phyloP scores from a whole-genome alignment of 2,888 invertebrate genomes.

The Lochmaea capreae region DNA sequence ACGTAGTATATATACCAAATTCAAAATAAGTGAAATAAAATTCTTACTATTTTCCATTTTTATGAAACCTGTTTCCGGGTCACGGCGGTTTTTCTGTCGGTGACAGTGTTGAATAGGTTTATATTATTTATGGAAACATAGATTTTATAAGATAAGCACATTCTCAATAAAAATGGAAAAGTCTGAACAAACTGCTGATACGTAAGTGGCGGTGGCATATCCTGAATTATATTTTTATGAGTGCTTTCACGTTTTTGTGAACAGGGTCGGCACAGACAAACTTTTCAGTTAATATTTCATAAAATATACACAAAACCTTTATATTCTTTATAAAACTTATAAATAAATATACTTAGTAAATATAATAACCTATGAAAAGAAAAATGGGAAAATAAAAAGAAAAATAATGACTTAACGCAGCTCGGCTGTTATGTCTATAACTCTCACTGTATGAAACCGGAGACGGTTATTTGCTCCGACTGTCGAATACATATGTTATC shows the following conservation, averaged over 20 bases:
- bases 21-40: too few relatives aligned
- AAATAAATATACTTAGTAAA: neutral
- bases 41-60: neutral
- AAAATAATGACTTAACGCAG: slow-evolving; percentile 15
- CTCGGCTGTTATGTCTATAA: slow-evolving; percentile 24
- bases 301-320: too few relatives aligned
- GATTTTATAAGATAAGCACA: slow-evolving; percentile 19
- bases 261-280: neutral
- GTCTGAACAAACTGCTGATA: slow-evolving; percentile 21
- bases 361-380: too few relatives aligned
- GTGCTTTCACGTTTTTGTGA: slow-evolving; percentile 7
- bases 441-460: slow-evolving; percentile 30
- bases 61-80: slow-evolving; percentile 1
- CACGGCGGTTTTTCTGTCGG: slow-evolving; percentile 9
- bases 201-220: slow-evolving; percentile 15
- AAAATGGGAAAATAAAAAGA: neutral
- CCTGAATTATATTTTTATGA: slow-evolving; percentile 22
- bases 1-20: too few relatives aligned
- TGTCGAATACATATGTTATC: slow-evolving; percentile 57
- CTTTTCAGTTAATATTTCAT: too few relatives aligned
- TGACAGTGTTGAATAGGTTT: slow-evolving; percentile 15
- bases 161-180: slow-evolving; percentile 26
- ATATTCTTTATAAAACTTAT: too few relatives aligned
- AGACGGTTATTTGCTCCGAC: slow-evolving; percentile 52
- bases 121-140: slow-evolving; percentile 17